phyloP scores from a whole-genome alignment of 2,113 vertebrate genomes.

The Perca schrenkii region DNA sequence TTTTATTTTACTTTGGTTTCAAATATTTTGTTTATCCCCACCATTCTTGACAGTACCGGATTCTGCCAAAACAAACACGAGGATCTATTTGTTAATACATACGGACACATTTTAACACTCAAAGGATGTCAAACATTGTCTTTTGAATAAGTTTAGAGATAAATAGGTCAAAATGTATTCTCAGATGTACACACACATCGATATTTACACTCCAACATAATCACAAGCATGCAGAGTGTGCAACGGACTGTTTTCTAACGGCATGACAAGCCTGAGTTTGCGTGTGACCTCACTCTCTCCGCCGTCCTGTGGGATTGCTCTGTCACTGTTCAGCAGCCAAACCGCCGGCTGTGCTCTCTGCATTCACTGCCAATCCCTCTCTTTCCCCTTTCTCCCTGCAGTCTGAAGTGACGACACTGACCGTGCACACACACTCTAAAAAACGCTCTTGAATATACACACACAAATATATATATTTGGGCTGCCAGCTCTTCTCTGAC shows the following conservation, averaged over 20 bases:
- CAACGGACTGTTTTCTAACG: conserved; percentile 70
- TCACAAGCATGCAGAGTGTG: conserved; percentile 77
- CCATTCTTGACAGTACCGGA: conserved; percentile 79
- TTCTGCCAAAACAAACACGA: conserved; percentile 76
- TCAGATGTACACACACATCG: conserved; percentile 24
- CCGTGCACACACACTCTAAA: conserved; percentile 50
- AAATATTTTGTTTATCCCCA: conserved; percentile 64
- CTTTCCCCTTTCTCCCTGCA: conserved; percentile 33
- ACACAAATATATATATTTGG: conserved; percentile 5
- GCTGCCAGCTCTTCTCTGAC: conserved; percentile 67
- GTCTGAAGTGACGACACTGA: conserved; percentile 51
- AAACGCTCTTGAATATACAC: conserved; percentile 14
- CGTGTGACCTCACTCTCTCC: conserved; percentile 64
- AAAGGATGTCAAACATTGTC: background rate
- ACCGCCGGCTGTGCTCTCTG: conserved; percentile 49
- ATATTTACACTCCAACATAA: conserved; percentile 31
- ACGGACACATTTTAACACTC: conserved; percentile 7
- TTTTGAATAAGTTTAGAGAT: background rate
- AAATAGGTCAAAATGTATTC: conserved; percentile 27
- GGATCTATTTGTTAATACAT: background rate
- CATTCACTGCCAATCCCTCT: conserved; percentile 44
- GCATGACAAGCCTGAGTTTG: conserved; percentile 77
- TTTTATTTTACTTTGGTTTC: conserved; percentile 53
- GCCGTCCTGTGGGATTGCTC: conserved; percentile 61
- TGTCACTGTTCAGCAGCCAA: conserved; percentile 57